Evolutionary conservation across 1,140 invertebrate genomes (phyloP), one percentile per base, ranked within the genome.

Genomic region (Drosophila tsacasi): DNA sequence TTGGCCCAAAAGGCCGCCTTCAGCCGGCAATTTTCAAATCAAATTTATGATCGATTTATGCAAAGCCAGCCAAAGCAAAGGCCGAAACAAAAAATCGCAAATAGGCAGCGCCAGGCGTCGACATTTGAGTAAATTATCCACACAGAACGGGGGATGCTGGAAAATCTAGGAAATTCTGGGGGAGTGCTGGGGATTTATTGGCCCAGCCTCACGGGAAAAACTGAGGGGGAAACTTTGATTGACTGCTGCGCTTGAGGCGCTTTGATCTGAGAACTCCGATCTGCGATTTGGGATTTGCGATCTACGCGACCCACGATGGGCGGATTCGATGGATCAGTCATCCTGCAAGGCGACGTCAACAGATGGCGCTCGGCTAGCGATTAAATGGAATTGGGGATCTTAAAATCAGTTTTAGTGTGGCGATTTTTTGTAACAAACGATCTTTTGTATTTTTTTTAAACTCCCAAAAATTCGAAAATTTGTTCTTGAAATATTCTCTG

Each of bases 31-130:
- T 89, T 81, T 90, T 90, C 85, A 81, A 90, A 89, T 85, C 84
- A 79, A 90, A 89, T 89, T 89, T 89, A 89, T 89, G 85, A 89
- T 89, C 85, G 85, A 89, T 89, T 90, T 90, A 81, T 83, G 83
- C 81, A 89, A 81, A 80, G 86, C 79, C 59, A 59, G 69, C 55
- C n/a, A n/a, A n/a, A 46, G 40, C 37, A 64, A 52, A 23, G 61
- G 25, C 30, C 49, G 52, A 64, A 66, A 50, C 19, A 39, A 67
- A 76, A 79, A 80, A 80, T 61, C 49, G 72, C 60, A 59, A 59
- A 60, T 58, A 61, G 62, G 30, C 77, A 81, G 84, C 84, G 84
- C 84, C 84, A 87, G 84, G 81, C 84, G 85, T 87, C 77, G 81
- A 79, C 66, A 84, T 89, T 89, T 84, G 58, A 86, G 83, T 86